Evolutionary conservation across 2,888 invertebrate genomes (phyloP).

Genomic region (Nycteola revayana): DNA sequence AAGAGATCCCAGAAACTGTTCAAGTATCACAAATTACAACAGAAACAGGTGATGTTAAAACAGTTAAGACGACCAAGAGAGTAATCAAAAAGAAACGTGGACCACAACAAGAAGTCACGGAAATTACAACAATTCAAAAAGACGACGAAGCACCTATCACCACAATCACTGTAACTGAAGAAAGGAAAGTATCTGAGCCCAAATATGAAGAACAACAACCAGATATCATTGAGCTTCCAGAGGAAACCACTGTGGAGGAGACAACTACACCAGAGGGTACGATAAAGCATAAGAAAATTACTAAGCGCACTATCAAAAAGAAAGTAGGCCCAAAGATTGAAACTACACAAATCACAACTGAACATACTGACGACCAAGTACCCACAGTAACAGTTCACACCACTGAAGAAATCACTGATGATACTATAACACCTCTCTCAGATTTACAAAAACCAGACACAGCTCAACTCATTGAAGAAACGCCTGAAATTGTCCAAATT

Average conservation of each 20-base stretch:
- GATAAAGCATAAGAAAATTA: constrained; percentile 22
- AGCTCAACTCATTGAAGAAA: neutral
- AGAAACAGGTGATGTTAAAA: constrained; percentile 26
- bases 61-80: constrained; percentile 33
- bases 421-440: constrained; percentile 20
- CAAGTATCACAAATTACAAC: constrained; percentile 34
- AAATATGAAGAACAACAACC: neutral
- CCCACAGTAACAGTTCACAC: constrained; percentile 3
- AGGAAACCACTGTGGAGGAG: constrained; percentile 41
- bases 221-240: constrained; percentile 39
- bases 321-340: constrained; percentile 42
- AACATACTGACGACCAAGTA: constrained; percentile 4
- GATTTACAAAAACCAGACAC: constrained; percentile 26
- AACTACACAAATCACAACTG: constrained; percentile 21
- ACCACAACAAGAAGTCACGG: constrained; percentile 36
- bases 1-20: constrained; percentile 33
- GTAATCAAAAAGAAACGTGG: constrained; percentile 38
- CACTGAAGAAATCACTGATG: constrained; percentile 4
- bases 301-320: constrained; percentile 40
- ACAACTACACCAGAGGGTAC: constrained; percentile 17
- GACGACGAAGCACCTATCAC: constrained; percentile 18
- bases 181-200: constrained; percentile 28
- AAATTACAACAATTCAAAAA: constrained; percentile 38
- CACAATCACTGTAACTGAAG: constrained; percentile 34
- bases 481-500: neutral